These are phyloP conservation scores for Fistularia tabacaria DNA, from an alignment of 2,797 vertebrate species.

Conservation along the genomic window DNA sequence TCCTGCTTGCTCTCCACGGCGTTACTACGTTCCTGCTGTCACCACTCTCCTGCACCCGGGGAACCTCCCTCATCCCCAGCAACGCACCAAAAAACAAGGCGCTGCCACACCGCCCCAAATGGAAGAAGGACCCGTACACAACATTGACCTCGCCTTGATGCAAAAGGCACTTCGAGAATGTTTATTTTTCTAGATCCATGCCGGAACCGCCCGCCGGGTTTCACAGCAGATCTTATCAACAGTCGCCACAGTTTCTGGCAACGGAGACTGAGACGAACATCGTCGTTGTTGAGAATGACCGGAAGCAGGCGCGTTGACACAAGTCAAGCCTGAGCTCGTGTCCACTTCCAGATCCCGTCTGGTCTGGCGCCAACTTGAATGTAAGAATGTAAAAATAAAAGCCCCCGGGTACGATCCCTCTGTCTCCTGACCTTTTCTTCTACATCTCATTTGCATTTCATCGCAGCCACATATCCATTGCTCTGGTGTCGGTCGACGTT, in stretches of 20 bases:
- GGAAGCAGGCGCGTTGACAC: constrained; percentile 30
- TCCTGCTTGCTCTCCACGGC: too few relatives aligned
- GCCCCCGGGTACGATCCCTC: constrained; percentile 24
- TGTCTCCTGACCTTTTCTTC: constrained; percentile 24
- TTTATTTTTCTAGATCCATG: constrained; percentile 56
- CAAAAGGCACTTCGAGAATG: constrained; percentile 48
- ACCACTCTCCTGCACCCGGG: too few relatives aligned
- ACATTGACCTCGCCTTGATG: constrained; percentile 48
- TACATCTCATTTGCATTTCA: constrained; percentile 31
- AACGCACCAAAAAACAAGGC: too few relatives aligned
- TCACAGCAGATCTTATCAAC: constrained; percentile 27
- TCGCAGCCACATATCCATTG: constrained; percentile 27
- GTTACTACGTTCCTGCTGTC: too few relatives aligned
- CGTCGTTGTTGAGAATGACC: constrained; percentile 41
- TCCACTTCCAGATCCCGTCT: constrained; percentile 40
- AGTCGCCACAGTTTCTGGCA: constrained; percentile 46
- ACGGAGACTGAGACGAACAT: constrained; percentile 36
- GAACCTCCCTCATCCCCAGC: too few relatives aligned
- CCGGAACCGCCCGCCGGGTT: too few relatives aligned
- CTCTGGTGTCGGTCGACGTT: constrained; percentile 18
- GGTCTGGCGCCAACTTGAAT: constrained; percentile 65
- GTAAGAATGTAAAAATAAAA: constrained; percentile 67
- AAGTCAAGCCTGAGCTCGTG: constrained; percentile 36
- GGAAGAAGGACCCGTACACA: constrained; percentile 30
- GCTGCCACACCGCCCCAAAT: too few relatives aligned